Conservation (phyloP, 2,113 vertebrate species). For the Rhodinocichla rosea region DNA sequence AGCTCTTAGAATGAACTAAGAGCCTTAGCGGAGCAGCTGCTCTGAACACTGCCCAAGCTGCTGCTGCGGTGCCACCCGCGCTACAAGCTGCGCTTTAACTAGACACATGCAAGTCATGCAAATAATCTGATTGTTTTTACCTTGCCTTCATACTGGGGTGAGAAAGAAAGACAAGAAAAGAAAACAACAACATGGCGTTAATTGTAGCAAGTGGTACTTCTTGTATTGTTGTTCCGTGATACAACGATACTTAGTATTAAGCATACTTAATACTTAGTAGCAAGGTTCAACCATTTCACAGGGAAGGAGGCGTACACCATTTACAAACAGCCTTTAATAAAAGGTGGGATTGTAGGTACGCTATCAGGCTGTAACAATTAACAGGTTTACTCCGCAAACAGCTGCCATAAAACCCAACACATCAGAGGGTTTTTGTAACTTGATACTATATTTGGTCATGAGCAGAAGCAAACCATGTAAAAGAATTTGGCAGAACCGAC, state of each 20-base stretch:
- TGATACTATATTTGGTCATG: not conserved
- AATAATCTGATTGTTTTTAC: constrained; percentile 77
- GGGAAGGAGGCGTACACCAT: not conserved
- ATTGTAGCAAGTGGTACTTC: not conserved
- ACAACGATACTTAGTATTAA: too few species aligned
- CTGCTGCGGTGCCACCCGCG: not conserved
- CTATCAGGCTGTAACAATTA: not conserved
- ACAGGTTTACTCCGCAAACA: not conserved
- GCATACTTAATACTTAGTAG: not conserved
- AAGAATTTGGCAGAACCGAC: not conserved
- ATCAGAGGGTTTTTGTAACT: not conserved
- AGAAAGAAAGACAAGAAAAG: constrained; percentile 45
- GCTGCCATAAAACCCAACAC: not conserved
- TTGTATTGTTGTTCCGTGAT: not conserved
- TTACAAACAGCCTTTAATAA: not conserved
- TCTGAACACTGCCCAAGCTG: not conserved
- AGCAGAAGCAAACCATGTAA: not conserved
- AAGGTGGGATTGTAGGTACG: not conserved
- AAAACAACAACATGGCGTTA: constrained; percentile 25
- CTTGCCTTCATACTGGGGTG: constrained; percentile 88
- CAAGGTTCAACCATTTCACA: not conserved
- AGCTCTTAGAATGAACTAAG: not conserved
- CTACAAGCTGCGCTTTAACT: constrained; percentile 37
- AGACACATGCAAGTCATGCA: constrained; percentile 76
- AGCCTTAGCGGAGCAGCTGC: constrained; percentile 7